Evolutionary conservation across 2,888 invertebrate genomes (phyloP).

Genomic region (Brachypalpus laphriformis): DNA sequence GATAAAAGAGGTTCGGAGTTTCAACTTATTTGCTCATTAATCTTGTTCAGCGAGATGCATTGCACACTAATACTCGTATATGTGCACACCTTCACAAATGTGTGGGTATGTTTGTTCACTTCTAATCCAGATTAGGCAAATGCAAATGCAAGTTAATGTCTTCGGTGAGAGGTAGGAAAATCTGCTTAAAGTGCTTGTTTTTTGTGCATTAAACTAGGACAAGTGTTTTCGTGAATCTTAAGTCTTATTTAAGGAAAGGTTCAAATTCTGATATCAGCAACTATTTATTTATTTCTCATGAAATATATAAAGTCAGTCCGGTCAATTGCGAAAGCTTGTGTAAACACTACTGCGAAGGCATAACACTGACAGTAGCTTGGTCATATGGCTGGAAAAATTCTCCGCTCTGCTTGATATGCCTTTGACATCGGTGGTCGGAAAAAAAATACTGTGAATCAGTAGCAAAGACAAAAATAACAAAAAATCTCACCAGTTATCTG

Average conservation of each 20-base stretch:
- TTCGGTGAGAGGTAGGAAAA: conserved; percentile 31
- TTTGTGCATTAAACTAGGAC: conserved; percentile 9
- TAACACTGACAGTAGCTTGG: no score
- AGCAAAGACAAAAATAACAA: no score
- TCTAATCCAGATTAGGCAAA: conserved; percentile 69
- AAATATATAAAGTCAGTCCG: no score
- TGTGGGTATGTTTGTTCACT: conserved; percentile 14
- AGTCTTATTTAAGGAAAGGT: background rate
- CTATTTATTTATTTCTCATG: no score
- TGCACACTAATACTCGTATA: conserved; percentile 3
- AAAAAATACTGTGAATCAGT: no score
- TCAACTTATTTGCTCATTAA: conserved; percentile 73
- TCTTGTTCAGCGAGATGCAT: conserved; percentile 68
- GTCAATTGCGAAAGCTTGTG: no score
- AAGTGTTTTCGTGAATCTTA: conserved; percentile 15
- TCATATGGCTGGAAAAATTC: no score
- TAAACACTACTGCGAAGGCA: no score
- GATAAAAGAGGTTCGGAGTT: conserved; percentile 58
- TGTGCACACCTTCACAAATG: background rate
- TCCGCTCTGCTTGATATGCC: no score
- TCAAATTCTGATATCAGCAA: no score
- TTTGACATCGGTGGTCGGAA: no score
- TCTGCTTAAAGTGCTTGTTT: conserved; percentile 55
- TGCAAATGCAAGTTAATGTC: conserved; percentile 65
- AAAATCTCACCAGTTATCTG: no score